phyloP scores from a whole-genome alignment of 2,888 invertebrate species.

The Drosophila mettleri region DNA sequence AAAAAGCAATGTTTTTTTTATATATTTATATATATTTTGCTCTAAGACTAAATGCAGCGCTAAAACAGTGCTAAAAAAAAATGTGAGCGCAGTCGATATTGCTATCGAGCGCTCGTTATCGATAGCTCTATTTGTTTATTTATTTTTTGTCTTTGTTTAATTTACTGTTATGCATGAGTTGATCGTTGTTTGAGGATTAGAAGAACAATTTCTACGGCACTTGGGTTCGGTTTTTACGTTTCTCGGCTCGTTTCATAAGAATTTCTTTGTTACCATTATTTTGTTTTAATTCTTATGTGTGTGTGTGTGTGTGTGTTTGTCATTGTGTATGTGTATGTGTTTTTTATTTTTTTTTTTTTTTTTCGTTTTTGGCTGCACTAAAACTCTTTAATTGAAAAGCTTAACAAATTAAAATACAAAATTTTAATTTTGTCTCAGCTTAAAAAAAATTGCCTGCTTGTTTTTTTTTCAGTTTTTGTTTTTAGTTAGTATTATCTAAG shows the following conservation, averaged over 20 bases:
- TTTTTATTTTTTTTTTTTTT: constrained; percentile 3
- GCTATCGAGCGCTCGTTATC: not conserved
- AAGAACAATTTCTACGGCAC: constrained; percentile 37
- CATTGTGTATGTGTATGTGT: constrained; percentile 25
- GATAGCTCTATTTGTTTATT: not conserved
- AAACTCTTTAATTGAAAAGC: constrained; percentile 23
- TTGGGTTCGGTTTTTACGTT: constrained; percentile 34
- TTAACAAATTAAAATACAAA: constrained; percentile 15
- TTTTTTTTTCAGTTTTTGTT: constrained; percentile 7
- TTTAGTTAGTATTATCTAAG: constrained; percentile 57
- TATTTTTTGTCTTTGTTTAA: constrained; percentile 4
- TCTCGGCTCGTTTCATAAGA: constrained; percentile 9
- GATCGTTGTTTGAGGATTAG: constrained; percentile 44
- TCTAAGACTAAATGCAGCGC: constrained; percentile 33
- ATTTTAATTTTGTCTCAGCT: not conserved
- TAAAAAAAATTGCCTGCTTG: constrained; percentile 18
- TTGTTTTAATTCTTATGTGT: constrained; percentile 1
- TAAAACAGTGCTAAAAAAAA: constrained; percentile 24
- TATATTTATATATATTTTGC: constrained; percentile 4
- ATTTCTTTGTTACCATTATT: constrained; percentile 16
- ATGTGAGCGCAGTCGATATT: constrained; percentile 19
- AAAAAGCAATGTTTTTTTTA: constrained; percentile 2
- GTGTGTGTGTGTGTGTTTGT: constrained; percentile 7
- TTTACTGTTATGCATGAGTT: constrained; percentile 28
- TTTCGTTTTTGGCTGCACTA: constrained; percentile 20